phyloP scores from a whole-genome alignment of 1,140 invertebrate genomes.

The Bradysia coprophila region DNA sequence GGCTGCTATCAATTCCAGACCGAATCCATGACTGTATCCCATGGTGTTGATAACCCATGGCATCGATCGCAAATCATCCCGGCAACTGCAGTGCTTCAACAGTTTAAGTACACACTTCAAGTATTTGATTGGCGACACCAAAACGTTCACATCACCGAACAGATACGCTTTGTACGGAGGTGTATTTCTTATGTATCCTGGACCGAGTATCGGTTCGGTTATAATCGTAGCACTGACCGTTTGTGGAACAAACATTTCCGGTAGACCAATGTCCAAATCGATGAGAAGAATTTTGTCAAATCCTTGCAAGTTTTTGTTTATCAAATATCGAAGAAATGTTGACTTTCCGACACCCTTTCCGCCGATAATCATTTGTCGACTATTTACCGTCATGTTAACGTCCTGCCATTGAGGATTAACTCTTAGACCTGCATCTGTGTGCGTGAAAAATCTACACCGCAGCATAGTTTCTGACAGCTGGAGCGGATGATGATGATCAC shows the following conservation, averaged over 20 bases:
- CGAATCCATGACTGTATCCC: slow-evolving; percentile 36
- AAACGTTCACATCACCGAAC: slow-evolving; percentile 30
- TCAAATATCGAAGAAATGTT: slow-evolving; percentile 38
- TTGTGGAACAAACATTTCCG: slow-evolving; percentile 49
- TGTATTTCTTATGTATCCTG: slow-evolving; percentile 32
- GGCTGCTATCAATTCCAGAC: slow-evolving; percentile 27
- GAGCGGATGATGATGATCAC: slow-evolving; percentile 7
- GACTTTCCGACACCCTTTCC: slow-evolving; percentile 61
- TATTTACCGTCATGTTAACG: slow-evolving; percentile 7
- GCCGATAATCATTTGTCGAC: slow-evolving; percentile 31
- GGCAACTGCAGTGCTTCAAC: slow-evolving; percentile 12
- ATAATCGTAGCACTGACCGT: slow-evolving; percentile 40
- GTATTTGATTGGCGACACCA: slow-evolving; percentile 28
- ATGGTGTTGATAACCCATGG: slow-evolving; percentile 43
- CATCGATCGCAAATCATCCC: slow-evolving; percentile 14
- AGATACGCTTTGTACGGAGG: slow-evolving; percentile 21
- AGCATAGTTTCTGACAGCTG: slow-evolving; percentile 13
- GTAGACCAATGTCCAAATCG: slow-evolving; percentile 62
- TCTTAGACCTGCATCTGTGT: slow-evolving; percentile 14
- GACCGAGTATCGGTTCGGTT: slow-evolving; percentile 40
- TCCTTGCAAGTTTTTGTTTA: slow-evolving; percentile 35
- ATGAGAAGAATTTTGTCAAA: slow-evolving; percentile 31
- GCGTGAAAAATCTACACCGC: slow-evolving; percentile 12
- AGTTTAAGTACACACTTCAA: slow-evolving; percentile 25
- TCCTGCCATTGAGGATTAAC: slow-evolving; percentile 16